Percentiles rank a stretch among this genome's conserved stretches.
Evolutionary conservation across 2,888 invertebrate species (phyloP).

Genomic region (Mantis religiosa): DNA sequence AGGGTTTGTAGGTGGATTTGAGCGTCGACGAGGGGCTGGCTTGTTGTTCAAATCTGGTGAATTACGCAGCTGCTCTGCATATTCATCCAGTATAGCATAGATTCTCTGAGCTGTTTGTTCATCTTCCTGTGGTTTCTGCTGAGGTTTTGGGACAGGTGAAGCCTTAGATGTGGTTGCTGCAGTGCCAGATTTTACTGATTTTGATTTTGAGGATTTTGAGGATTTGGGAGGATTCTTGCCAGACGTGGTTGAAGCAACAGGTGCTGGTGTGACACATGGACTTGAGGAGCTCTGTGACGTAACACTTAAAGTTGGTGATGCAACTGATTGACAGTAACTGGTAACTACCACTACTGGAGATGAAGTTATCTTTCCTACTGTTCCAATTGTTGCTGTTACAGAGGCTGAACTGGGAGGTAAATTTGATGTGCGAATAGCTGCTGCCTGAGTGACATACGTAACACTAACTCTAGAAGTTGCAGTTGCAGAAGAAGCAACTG

Average conservation of each 20-base stretch:
- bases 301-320: conserved; percentile 54
- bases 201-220: conserved; percentile 47
- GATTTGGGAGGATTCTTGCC: conserved; percentile 37
- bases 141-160: conserved; percentile 61
- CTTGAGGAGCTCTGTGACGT: conserved; percentile 56
- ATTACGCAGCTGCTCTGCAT: conserved; percentile 73
- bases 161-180: conserved; percentile 58
- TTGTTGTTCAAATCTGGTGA: conserved; percentile 76
- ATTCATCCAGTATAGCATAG: conserved; percentile 73
- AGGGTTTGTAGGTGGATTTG: conserved; percentile 69
- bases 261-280: conserved; percentile 54
- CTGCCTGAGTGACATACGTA: conserved; percentile 25
- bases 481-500: conserved; percentile 37
- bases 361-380: conserved; percentile 17
- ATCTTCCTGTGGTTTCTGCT: conserved; percentile 73
- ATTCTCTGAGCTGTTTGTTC: conserved; percentile 77
- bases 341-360: conserved; percentile 52
- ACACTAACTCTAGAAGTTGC: conserved; percentile 31
- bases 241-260: conserved; percentile 41
- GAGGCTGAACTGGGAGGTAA: neutral
- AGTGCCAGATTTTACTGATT: conserved; percentile 55
- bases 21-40: conserved; percentile 70
- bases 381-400: neutral
- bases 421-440: conserved; percentile 13
- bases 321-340: conserved; percentile 52